Conservation (phyloP, 2,888 invertebrate genomes). For the Standfussiana lucernea region DNA sequence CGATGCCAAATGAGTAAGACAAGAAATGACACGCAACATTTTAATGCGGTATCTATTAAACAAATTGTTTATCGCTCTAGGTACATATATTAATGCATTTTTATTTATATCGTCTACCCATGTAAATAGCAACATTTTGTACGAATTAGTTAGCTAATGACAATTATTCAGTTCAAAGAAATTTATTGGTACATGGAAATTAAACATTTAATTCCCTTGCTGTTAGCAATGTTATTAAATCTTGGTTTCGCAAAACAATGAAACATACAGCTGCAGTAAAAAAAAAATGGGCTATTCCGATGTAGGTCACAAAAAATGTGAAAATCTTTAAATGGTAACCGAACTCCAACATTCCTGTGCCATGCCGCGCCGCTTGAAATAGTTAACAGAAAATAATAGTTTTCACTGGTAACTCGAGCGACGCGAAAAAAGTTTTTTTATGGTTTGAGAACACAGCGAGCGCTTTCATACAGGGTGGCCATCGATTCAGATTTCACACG, state of each 20-base stretch:
- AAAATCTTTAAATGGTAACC: constrained; percentile 6
- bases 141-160: not conserved
- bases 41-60: not conserved
- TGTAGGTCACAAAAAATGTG: constrained; percentile 1
- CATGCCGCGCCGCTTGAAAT: not conserved
- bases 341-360: not conserved
- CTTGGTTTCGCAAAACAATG: not conserved
- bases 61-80: not conserved
- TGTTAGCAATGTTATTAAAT: not conserved
- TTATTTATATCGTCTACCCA: not conserved
- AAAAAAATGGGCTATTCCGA: not conserved
- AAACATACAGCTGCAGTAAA: not conserved
- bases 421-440: not conserved
- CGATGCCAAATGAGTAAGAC: constrained; percentile 19
- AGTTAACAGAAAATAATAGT: constrained; percentile 25
- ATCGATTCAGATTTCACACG: constrained; percentile 16
- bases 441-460: not conserved
- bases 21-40: not conserved
- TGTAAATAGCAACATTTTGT: not conserved
- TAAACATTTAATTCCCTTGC: not conserved
- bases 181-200: not conserved
- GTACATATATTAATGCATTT: not conserved
- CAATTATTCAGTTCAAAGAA: not conserved
- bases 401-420: not conserved
- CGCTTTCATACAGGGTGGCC: not conserved